Base-by-base conservation (phyloP, 2,113 vertebrate genomes). In the Oxyura jamaicensis region DNA sequence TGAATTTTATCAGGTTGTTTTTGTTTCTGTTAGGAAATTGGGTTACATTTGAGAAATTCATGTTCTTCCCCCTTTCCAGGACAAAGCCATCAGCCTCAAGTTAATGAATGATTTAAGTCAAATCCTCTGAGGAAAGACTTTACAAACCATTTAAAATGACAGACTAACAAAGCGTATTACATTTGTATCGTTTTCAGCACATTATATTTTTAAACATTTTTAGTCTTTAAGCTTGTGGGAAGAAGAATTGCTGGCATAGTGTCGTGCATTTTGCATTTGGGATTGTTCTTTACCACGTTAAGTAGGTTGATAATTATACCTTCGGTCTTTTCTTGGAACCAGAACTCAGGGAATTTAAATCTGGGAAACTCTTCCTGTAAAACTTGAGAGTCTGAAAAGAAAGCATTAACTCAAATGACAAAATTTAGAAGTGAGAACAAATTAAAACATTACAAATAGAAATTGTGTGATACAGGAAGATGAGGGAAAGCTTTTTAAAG, bases 1-100 rank as follows among this genome's bases (percentile, higher is more conserved):
- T 5, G 91, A 71, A 91, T 95, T 95, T 95, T 79, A 86, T 95
- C 59, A 50, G 76, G 91, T 92, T 67, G 60, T 18, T 92, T 90
- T 85, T 83, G 39, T 96, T 84, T 87, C 88, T 92, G 42, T n/a
- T 39, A 81, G 92, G 86, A 95, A 95, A 92, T 62, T 73, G 50
- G 71, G 86, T 89, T 93, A 60, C 31, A 63, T 95, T 76, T 88
- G 75, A 94, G 77, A 92, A 91, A 74, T 36, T n/a, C 35, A 15
- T 65, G 53, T 48, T 95, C 65, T 88, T 80, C 52, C 83, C 72
- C 62, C 36, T 83, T 90, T 85, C 69, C 56, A 68, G 71, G 93
- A 91, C 66, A 91, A 92, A 71, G 83, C 77, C 76, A 91, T 87
- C 44, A 4, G 77, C 83, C 96, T 94, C 79, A 90, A 88, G 86